These are phyloP conservation scores for Dicyrtomina minuta DNA, from an alignment of 2,888 invertebrate species.

Conservation along the genomic window DNA sequence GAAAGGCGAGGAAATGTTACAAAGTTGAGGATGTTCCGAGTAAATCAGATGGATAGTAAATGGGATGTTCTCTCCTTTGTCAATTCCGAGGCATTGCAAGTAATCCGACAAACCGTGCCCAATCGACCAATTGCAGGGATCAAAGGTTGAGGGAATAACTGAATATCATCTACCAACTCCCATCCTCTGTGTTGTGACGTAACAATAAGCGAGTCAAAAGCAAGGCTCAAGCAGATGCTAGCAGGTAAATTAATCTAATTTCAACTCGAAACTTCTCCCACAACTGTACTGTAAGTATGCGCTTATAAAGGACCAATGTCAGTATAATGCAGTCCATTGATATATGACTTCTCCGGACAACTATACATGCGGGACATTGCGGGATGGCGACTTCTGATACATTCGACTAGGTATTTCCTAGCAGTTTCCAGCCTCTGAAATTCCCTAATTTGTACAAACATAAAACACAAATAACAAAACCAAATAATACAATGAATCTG, in stretches of 20 bases:
- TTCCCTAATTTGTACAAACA: neutral
- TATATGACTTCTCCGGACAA: no score
- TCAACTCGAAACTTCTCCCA: neutral
- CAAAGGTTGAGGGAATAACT: constrained; percentile 17
- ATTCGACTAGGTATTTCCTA: neutral
- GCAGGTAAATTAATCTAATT: constrained; percentile 29
- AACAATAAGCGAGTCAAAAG: neutral
- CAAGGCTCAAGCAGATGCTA: constrained; percentile 12
- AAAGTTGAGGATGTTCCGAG: constrained; percentile 31
- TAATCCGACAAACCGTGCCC: constrained; percentile 43
- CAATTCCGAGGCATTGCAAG: constrained; percentile 12
- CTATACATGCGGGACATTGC: no score
- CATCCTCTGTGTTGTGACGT: no score
- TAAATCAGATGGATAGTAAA: constrained; percentile 30
- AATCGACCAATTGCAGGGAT: constrained; percentile 39
- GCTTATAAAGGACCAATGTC: no score
- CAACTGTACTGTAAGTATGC: no score
- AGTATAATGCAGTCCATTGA: no score
- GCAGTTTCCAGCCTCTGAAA: neutral
- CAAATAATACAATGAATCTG: no score
- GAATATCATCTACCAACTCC: no score
- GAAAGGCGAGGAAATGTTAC: neutral
- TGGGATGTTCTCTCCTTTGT: constrained; percentile 26
- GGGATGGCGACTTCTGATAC: no score
- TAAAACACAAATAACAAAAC: no score